Base-by-base conservation (phyloP, 1,140 invertebrate genomes). In the Yoshiicerus persimilis region DNA sequence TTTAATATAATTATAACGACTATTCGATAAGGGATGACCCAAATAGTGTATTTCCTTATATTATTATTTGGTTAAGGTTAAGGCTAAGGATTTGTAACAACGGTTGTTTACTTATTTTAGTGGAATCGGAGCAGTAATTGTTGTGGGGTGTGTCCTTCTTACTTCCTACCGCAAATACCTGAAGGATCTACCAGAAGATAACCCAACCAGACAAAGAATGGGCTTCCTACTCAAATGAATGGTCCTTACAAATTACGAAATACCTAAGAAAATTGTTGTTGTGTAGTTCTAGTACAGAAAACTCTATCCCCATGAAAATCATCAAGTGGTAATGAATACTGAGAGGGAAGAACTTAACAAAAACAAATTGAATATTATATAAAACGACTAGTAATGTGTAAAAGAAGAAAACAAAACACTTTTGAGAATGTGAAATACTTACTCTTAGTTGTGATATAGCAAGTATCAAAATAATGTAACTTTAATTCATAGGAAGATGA, bases 131-230 rank as follows among this genome's bases (percentile, higher is more conserved):
- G 97, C 97, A 23, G 92, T 97, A 86, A 93, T 98, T 89, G 97
- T 98, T 5, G 95, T 96, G 30, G 95, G 95, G 91, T 97, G 96
- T 25, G 96, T 98, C 27, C 92, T 97, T 62, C 92, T 98, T 38
- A 96, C 96, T 23, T 96, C 96, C 3, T 91, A 97, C 20, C 94
- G 96, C 85, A 98, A 98, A 92, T 98, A 97, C 96, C 94, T 96
- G 0, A 91, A 96, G 25, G 95, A 96, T 2, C 93, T 97, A 91
- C 86, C 88, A 3, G 88, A 87, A 84, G 80, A 87, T 34, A 23
- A 89, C 39, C 2, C 23, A 23, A 64, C 6, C 10, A 86, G 56
- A 66, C 6, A 66, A 38, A 0, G 84, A 30, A 34, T 32, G 16
- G 16, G 30, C n/a, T 86, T 66, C 32, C 84, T 86, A 23, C 56